These are phyloP conservation scores for Plagiodera versicolora DNA, from an alignment of 2,888 invertebrate genomes.

Conservation along the genomic window DNA sequence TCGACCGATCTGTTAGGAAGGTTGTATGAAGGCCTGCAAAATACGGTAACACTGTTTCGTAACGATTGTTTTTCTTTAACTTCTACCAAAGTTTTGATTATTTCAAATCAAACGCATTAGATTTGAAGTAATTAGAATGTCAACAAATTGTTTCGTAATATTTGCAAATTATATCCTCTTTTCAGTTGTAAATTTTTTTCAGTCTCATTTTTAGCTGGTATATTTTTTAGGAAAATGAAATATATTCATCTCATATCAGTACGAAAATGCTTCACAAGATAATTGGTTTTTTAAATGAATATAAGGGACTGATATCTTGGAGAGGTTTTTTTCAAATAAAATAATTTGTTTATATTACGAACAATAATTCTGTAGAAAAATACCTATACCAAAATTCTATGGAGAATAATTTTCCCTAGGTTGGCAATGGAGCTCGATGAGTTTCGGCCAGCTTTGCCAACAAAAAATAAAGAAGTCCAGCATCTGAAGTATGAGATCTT, in stretches of 20 bases:
- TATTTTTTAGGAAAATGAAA: background rate
- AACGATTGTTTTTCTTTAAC: conserved; percentile 12
- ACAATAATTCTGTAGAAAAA: conserved; percentile 6
- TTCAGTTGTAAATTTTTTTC: background rate
- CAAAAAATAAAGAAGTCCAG: conserved; percentile 12
- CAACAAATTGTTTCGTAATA: conserved; percentile 16
- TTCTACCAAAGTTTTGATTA: conserved; percentile 24
- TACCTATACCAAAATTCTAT: conserved; percentile 19
- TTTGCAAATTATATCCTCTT: conserved; percentile 19
- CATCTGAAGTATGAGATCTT: background rate
- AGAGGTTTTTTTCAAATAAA: background rate
- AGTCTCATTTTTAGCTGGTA: no score
- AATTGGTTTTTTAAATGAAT: background rate
- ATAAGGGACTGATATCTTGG: background rate
- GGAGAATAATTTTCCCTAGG: conserved; percentile 35
- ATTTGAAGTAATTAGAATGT: conserved; percentile 28
- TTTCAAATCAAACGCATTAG: conserved; percentile 23
- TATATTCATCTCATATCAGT: no score
- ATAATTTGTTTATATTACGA: conserved; percentile 12
- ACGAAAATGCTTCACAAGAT: background rate
- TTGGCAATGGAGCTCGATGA: conserved; percentile 33
- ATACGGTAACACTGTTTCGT: conserved; percentile 21
- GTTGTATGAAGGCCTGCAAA: conserved; percentile 19
- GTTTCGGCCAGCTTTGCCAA: conserved; percentile 29
- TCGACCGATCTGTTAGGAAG: conserved; percentile 19